Base-by-base conservation (phyloP, 2,797 vertebrate species). In the Pampus argenteus region DNA sequence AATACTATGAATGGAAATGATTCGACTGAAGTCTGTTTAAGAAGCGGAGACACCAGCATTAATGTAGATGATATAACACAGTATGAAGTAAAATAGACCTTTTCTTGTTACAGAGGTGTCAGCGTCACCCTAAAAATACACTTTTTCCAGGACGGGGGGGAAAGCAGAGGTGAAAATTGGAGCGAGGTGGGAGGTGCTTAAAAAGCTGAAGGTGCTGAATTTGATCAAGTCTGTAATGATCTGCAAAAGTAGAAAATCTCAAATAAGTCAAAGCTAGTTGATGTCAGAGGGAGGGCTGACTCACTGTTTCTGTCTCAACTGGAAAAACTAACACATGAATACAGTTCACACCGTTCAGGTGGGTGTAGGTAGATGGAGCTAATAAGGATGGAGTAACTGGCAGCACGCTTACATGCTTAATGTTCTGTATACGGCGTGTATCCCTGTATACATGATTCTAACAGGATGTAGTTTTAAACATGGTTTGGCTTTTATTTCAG, bases 91-190 rank as follows among this genome's bases (percentile, higher is more conserved):
- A 58, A 50, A 61, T 4, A 48, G 20, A 55, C 5, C 6, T 52
- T 23, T 55, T 68, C 36, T 52, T 14, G 38, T 66, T 20, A 48
- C 22, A 20, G 8, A 36, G 36, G 25, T 5, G 18, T 60, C 72
- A 65, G 66, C 54, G 56, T 20, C 66, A 63, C 17, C 29, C 8
- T n/a, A n/a, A n/a, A n/a, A 66, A 74, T 8, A 64, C 49, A 3
- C 13, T 60, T 47, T 44, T 22, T 49, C 4, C 26, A 25, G 9
- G 22, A 23, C 8, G 0, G 6, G 15, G 25, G 5, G 18, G 1
- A 17, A 20, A 63, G 2, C 1, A 22, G 56, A 79, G 65, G 74
- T 80, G 74, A 62, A 70, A 82, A 78, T 75, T 61, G 44, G 47
- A 48, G 17, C 0, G 1, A 74, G 10, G 73, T 67, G 71, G 28